Evolutionary conservation across 2,113 vertebrate species (phyloP), one percentile per base, ranked within the genome.

Genomic region (Poecilia latipinna): DNA sequence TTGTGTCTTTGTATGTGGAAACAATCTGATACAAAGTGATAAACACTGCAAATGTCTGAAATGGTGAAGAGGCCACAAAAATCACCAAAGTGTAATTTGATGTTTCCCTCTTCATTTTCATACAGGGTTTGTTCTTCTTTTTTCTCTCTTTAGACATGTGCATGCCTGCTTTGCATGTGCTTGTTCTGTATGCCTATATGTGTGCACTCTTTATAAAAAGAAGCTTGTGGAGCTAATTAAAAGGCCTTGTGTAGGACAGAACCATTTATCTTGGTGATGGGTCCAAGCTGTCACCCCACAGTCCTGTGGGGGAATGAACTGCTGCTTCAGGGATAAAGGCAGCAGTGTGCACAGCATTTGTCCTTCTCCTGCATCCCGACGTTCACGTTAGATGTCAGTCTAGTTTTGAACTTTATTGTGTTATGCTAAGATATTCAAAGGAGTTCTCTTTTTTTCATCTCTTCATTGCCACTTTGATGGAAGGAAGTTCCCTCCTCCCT

Each of bases 221-320:
- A 87, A 83, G 83, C 85, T 85, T 84, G 86, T 83, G 68, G 73
- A 87, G 90, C 91, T 94, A 93, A 94, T 95, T 94, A 94, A 92
- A 94, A 93, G 86, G 88, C 86, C 86, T 92, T 72, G 73, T 84
- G 91, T 87, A 67, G 76, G 92, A 93, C 82, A 83, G 89, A 89
- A 70, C 79, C 89, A 93, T 94, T 92, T 85, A 90, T 95, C 92
- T 93, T 91, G 76, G 84, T 84, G 91, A 93, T 90, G 89, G 82
- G 82, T 79, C 83, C 83, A 88, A 86, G 89, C 91, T 91, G 90
- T 93, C 91, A 90, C 73, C 82, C 83, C 77, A 39, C 84, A 77
- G 88, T 91, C 90, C 87, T 90, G 90, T 77, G 86, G 86, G 85
- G 84, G 81, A 88, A 84, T 71, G 74, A 79, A 73, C 73, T 81